These are phyloP conservation scores for Drosophila bunnanda DNA, from an alignment of 2,888 invertebrate genomes.

Conservation along the genomic window DNA sequence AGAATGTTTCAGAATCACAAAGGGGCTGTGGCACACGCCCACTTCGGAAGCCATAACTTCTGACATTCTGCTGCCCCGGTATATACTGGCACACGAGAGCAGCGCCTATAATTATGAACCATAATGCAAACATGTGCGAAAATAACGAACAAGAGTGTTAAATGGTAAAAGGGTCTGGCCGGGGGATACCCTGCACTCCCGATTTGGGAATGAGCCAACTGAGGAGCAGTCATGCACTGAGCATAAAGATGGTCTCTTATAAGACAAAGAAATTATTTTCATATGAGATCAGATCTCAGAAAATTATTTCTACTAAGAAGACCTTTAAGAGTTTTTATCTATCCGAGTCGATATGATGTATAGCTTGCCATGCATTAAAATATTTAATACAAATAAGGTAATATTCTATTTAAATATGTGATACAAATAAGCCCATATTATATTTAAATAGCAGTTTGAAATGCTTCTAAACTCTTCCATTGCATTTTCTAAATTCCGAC, in stretches of 20 bases:
- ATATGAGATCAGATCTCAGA: not conserved
- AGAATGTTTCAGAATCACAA: slow-evolving; percentile 16
- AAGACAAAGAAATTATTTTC: not conserved
- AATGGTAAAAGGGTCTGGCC: slow-evolving; percentile 10
- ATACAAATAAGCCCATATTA: too few species aligned
- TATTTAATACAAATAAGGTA: too few species aligned
- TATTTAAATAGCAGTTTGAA: too few species aligned
- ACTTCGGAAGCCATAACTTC: slow-evolving; percentile 53
- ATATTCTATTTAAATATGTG: too few species aligned
- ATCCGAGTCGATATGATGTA: too few species aligned
- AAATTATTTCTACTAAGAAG: not conserved
- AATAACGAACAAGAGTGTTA: slow-evolving; percentile 16
- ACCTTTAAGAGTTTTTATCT: not conserved
- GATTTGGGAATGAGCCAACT: slow-evolving; percentile 2
- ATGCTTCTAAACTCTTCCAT: too few species aligned
- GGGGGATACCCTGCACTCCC: slow-evolving; percentile 13
- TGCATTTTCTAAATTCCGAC: too few species aligned
- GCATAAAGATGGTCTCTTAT: not conserved
- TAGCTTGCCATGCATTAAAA: too few species aligned
- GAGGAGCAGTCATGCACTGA: not conserved
- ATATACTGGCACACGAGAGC: slow-evolving; percentile 40
- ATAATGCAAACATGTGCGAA: slow-evolving; percentile 70
- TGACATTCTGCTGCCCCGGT: slow-evolving; percentile 15
- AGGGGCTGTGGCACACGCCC: slow-evolving; percentile 50
- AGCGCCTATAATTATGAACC: slow-evolving; percentile 77